Evolutionary conservation across 2,113 vertebrate species (phyloP).

Genomic region (Dinomys branickii): DNA sequence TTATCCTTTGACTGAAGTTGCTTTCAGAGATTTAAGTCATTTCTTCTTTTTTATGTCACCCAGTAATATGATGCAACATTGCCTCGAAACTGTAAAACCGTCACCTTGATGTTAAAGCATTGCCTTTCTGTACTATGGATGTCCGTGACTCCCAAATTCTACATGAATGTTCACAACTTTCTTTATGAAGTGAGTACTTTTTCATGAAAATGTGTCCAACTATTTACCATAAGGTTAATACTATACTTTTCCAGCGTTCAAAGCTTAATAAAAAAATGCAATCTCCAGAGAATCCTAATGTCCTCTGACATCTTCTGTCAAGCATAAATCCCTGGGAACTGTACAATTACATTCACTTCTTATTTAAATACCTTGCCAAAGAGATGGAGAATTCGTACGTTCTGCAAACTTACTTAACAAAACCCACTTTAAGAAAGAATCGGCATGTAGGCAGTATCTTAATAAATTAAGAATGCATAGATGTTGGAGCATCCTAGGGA

Average conservation of each 20-base stretch:
- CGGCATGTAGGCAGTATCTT: neutral
- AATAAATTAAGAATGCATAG: neutral
- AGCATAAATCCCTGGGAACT: neutral
- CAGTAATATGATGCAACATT: rapidly evolving
- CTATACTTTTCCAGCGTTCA: neutral
- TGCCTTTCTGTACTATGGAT: neutral
- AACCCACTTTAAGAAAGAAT: neutral
- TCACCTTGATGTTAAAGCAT: no score
- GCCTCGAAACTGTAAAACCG: neutral
- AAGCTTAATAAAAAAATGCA: neutral
- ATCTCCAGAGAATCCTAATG: neutral
- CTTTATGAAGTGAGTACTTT: neutral
- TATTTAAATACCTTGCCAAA: neutral
- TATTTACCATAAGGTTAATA: neutral
- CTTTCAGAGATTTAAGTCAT: neutral
- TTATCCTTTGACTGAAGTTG: neutral
- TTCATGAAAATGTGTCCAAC: neutral
- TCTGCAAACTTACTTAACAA: neutral
- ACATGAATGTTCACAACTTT: rapidly evolving
- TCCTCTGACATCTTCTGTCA: neutral
- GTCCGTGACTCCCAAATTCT: neutral
- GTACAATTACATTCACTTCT: neutral
- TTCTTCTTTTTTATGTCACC: neutral
- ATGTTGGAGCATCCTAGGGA: neutral
- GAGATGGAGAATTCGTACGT: neutral